phyloP scores from a whole-genome alignment of 2,888 invertebrate genomes.

The Capitulum mitella region DNA sequence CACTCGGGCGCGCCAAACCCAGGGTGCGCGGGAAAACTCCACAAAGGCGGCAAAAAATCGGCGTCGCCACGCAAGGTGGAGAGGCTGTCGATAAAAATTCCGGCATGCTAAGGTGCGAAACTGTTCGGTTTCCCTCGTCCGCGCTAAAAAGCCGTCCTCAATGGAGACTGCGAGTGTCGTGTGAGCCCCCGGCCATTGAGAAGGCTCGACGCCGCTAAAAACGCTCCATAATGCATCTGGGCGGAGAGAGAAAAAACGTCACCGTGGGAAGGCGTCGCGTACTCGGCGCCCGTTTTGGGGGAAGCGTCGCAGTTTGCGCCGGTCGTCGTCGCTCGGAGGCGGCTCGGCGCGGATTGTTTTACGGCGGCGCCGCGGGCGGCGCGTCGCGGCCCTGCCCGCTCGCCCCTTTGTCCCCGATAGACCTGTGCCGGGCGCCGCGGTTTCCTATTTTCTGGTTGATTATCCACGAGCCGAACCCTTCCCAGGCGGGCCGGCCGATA shows the following conservation, averaged over 20 bases:
- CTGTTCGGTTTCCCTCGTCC: background rate
- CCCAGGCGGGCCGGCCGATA: background rate
- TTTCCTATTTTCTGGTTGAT: constrained; percentile 24
- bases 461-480: constrained; percentile 24
- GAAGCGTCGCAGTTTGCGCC: no score
- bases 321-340: no score
- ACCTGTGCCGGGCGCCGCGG: background rate
- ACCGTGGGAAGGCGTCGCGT: background rate
- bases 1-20: background rate
- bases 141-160: background rate
- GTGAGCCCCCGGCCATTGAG: background rate
- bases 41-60: constrained; percentile 9
- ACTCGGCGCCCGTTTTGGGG: background rate
- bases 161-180: background rate
- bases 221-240: constrained; percentile 11
- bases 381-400: background rate
- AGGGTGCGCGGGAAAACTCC: background rate
- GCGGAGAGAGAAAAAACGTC: background rate
- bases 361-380: background rate
- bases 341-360: background rate
- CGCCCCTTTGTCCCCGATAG: constrained; percentile 11
- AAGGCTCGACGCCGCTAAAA: background rate
- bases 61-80: background rate
- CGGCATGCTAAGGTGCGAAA: constrained; percentile 14
- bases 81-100: constrained; percentile 21